Evolutionary conservation across 2,888 invertebrate genomes (phyloP), one percentile per base, ranked within the genome.

Genomic region (Palloptera scutellata): DNA sequence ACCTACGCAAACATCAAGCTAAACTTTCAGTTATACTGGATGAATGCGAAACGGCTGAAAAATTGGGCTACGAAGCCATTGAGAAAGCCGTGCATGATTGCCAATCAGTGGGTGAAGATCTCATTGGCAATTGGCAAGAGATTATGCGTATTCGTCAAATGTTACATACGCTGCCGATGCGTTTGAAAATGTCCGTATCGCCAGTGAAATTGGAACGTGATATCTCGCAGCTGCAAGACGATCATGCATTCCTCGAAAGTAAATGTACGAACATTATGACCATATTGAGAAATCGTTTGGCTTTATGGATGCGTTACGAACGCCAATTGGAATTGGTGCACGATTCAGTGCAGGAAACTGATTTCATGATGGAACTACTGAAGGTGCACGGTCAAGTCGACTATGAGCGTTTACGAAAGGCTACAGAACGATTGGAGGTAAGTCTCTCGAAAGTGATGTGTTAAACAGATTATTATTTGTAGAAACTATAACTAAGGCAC

Each of bases 331-430:
- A 94, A 76, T 79, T 90, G 81, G 93, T 94, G 12, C 92, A 93
- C 71, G 91, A 92, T 61, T 93, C 92, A 0, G 93, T 94, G 0
- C 89, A 93, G 66, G 94, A 94, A 77, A 92, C 94, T 0, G 94
- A 94, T 81, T 94, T 93, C 77, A 93, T 94, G 93, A 92, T 93
- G 86, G 94, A 94, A 74, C 86, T 94, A 68, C 86, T 94, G 13
- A 92, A 92, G 0, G 91, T 94, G 0, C 94, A 94, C 79, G 94
- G 93, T 1, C 91, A 92, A 70, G 92, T 94, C 15, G 94, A 95
- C 82, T 94, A 94, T 78, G 93, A 93, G 72, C 87, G 94, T 10
- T 86, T 95, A 67, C 87, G 91, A 63, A 94, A 93, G 79, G 94
- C 94, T 53, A 94, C 94, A 1, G 93, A 94, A 83, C 88, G 94